A percentile compares a stretch with the other conserved stretches of the same genome.
Evolutionary conservation across 2,113 vertebrate species (phyloP).

Genomic region (Vidua macroura): DNA sequence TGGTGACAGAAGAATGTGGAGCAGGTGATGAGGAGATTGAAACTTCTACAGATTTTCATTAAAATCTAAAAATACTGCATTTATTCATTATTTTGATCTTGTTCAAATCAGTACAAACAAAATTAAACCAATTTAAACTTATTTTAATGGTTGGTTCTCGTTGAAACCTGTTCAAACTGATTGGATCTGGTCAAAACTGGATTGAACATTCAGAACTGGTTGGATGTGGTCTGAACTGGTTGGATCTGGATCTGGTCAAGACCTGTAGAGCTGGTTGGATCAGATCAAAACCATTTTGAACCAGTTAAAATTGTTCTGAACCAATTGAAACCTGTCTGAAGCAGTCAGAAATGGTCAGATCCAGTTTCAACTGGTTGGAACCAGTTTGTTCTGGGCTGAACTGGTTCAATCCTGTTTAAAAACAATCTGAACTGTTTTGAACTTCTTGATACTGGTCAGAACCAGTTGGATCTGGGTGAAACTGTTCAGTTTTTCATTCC

Average conservation of each 20-base stretch:
- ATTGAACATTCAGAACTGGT: not conserved
- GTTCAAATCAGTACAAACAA: not conserved
- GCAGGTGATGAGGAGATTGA: rapidly evolving
- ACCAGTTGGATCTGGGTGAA: rapidly evolving
- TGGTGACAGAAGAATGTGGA: not conserved
- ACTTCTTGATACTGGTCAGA: not conserved
- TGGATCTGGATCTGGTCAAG: too few species aligned
- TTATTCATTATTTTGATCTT: not conserved
- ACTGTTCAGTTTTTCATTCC: not conserved
- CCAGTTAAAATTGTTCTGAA: not conserved
- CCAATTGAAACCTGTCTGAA: not conserved
- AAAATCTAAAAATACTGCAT: not conserved
- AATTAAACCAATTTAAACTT: not conserved
- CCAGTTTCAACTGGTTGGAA: rapidly evolving
- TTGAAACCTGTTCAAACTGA: not conserved
- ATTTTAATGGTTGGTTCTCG: not conserved
- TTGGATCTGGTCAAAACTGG: not conserved
- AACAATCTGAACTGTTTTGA: rapidly evolving
- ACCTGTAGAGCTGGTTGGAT: not conserved
- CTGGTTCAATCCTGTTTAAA: not conserved
- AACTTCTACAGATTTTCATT: not conserved
- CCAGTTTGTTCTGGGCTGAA: not conserved
- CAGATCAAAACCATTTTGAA: not conserved
- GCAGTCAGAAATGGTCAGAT: not conserved
- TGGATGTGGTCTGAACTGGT: too few species aligned